A percentile compares a stretch with the other conserved stretches of the same genome.
Conservation (phyloP, 2,888 invertebrate species). For the Meteorus cinctellus region DNA sequence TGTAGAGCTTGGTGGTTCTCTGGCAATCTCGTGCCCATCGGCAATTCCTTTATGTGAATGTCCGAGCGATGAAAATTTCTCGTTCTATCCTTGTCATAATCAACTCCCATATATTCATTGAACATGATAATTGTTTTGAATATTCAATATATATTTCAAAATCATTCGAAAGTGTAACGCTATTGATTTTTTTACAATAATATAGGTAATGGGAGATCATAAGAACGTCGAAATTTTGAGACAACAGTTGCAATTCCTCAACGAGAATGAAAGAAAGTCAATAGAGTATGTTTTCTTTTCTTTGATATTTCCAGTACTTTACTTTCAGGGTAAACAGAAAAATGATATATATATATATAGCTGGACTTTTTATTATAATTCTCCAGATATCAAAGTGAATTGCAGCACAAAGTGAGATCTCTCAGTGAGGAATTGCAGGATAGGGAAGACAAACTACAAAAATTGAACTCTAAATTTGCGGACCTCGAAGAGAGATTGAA, state of each 20-base stretch:
- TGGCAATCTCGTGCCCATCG: conserved; percentile 35
- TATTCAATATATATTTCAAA: neutral
- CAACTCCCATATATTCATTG: neutral
- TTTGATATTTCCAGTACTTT: conserved; percentile 20
- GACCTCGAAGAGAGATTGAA: conserved; percentile 58
- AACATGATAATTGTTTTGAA: conserved; percentile 10
- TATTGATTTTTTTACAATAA: conserved; percentile 31
- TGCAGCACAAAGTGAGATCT: conserved; percentile 58
- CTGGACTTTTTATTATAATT: neutral
- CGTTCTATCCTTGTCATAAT: conserved; percentile 38
- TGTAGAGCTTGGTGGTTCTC: conserved; percentile 50
- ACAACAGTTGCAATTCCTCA: conserved; percentile 55
- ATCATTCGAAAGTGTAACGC: neutral
- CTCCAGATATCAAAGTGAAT: conserved; percentile 57
- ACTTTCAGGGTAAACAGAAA: neutral
- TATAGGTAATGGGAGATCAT: conserved; percentile 57
- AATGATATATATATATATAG: neutral
- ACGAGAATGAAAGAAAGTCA: conserved; percentile 53
- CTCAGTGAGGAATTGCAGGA: conserved; percentile 56
- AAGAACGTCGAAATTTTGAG: conserved; percentile 55
- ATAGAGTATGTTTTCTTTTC: conserved; percentile 33
- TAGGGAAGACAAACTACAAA: conserved; percentile 60
- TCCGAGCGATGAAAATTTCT: conserved; percentile 13
- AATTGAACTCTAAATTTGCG: conserved; percentile 57
- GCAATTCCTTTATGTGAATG: conserved; percentile 45